Evolutionary conservation across 2,113 vertebrate species (phyloP).

Genomic region (Brienomyrus longianalis): DNA sequence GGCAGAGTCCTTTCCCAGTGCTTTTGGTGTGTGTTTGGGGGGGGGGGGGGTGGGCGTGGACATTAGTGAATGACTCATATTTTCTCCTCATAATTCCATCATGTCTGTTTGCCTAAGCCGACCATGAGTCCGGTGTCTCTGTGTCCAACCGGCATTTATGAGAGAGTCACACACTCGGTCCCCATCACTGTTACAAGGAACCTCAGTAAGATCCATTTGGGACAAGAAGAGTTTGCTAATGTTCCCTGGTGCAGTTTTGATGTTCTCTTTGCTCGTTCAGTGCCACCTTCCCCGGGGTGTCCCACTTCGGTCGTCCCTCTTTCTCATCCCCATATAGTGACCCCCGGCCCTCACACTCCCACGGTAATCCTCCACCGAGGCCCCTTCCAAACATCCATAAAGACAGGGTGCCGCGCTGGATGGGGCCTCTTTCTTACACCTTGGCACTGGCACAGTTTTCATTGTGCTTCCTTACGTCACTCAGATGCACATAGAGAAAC

Average conservation of each 20-base stretch:
- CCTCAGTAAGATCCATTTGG: not conserved
- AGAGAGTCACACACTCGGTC: constrained; percentile 19
- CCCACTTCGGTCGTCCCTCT: not conserved
- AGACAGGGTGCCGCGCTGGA: not conserved
- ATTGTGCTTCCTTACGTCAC: constrained; percentile 15
- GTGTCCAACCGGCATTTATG: constrained; percentile 14
- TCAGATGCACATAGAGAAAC: constrained; percentile 30
- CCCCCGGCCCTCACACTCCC: not conserved
- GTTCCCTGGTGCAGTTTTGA: not conserved
- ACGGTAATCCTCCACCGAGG: not conserved
- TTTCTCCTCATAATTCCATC: constrained; percentile 32
- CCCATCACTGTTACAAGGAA: constrained; percentile 1
- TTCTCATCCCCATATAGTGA: not conserved
- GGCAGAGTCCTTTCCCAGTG: not conserved
- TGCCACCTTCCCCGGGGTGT: not conserved
- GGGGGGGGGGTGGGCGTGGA: constrained; percentile 13
- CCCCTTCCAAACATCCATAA: constrained; percentile 1
- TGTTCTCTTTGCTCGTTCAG: not conserved
- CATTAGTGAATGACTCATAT: constrained; percentile 33
- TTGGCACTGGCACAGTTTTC: constrained; percentile 17
- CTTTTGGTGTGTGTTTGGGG: not conserved
- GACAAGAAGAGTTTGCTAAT: not conserved
- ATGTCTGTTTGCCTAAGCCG: constrained; percentile 23
- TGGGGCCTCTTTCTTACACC: constrained; percentile 25
- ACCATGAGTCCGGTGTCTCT: constrained; percentile 7